These are phyloP conservation scores for Brachionus koreanus DNA, from an alignment of 1,140 invertebrate species.

Conservation along the genomic window DNA sequence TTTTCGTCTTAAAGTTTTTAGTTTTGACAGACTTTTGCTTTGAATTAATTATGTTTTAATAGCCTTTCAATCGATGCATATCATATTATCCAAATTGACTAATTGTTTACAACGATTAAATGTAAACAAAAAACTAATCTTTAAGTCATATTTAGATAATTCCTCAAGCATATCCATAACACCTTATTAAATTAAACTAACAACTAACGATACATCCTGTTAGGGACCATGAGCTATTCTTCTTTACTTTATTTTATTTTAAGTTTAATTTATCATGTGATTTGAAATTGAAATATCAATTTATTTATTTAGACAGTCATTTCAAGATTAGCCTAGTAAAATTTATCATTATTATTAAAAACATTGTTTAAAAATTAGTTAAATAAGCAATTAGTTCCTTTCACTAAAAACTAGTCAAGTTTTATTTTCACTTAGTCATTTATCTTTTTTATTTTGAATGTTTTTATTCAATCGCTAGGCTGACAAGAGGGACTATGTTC, in stretches of 20 bases:
- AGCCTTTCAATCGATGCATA: neutral
- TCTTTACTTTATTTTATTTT: neutral
- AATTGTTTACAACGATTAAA: neutral
- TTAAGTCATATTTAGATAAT: slow-evolving; percentile 15
- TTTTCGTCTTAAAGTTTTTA: neutral
- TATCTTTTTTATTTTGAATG: no score
- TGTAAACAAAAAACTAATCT: slow-evolving; percentile 4
- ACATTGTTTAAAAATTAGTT: no score
- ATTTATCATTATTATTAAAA: no score
- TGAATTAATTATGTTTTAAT: slow-evolving; percentile 35
- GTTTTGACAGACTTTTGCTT: neutral
- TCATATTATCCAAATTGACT: neutral
- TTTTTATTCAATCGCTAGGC: no score
- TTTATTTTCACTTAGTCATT: no score
- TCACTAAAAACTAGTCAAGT: no score
- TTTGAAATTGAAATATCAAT: no score
- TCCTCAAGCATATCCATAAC: slow-evolving; percentile 32
- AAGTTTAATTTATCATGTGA: neutral
- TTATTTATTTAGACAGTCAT: no score
- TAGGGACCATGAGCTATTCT: neutral
- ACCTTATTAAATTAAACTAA: neutral
- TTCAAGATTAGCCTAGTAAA: no score
- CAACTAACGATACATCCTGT: neutral
- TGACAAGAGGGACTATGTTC: no score
- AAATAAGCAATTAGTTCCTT: no score